Base-by-base conservation (phyloP, 2,888 invertebrate genomes). In the Drosophila fulvimacula region DNA sequence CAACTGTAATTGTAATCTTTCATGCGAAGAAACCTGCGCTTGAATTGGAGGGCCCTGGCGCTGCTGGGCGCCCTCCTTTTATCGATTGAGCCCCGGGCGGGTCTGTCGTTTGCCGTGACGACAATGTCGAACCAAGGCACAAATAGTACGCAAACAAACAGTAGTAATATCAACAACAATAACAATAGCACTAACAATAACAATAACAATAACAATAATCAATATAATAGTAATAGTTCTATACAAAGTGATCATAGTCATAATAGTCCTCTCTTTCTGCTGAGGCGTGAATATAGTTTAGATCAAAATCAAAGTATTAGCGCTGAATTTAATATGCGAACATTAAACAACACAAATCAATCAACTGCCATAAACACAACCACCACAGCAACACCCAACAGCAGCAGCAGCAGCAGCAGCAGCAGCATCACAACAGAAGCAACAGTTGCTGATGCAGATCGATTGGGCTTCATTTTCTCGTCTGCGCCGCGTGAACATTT, bases 11-110 rank as follows among this genome's bases (percentile, higher is more conserved):
- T 71, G 74, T 75, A 75, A 68, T 81, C 87, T 91, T 92, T 90
- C 90, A 92, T 93, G 92, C 91, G 91, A 89, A 91, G 90, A 89
- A 92, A 89, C 87, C 91, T 90, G 85, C 91, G 91, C 81, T 88
- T 91, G 85, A 89, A 88, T 82, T 90, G 91, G 91, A 90, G 91
- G 91, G 93, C 93, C 93, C 93, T 93, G 90, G 93, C 93, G 82
- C 88, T 91, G 91, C 91, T 92, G 90, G 92, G 92, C 90, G 92
- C 92, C 92, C 92, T 93, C 92, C 92, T 92, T 72, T 88, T 92
- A 88, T 86, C 91, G 74, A 88, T 91, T 69, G 88, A 91, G 78
- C 89, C 91, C 80, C 92, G 92, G 92, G 89, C 90, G 79, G 79
- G 76, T 66, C 82, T 90, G 86, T 91, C 86, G 65, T 91, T 81